A percentile compares a stretch with the other conserved stretches of the same genome.
Conservation (phyloP, 2,888 invertebrate genomes). For the Netelia fuscicornis region DNA sequence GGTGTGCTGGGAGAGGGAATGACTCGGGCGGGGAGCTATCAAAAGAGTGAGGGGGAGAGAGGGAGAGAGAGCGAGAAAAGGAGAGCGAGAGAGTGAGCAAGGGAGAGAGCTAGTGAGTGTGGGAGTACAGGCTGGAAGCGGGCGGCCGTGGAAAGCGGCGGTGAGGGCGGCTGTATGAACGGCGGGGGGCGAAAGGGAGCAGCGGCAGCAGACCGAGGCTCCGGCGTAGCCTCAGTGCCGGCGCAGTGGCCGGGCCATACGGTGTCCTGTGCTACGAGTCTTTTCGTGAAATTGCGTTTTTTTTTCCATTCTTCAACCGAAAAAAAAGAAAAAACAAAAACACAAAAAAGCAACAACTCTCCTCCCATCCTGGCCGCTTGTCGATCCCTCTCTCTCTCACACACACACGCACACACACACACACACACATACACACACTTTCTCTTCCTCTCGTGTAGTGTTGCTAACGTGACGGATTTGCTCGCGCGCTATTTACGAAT, state of each 20-base stretch:
- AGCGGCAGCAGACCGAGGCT: conserved; percentile 83
- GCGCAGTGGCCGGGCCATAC: conserved; percentile 85
- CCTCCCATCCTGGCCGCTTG: background rate
- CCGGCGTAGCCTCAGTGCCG: conserved; percentile 84
- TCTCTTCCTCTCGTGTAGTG: conserved; percentile 10
- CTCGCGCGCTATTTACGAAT: background rate
- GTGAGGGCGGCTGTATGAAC: conserved; percentile 26
- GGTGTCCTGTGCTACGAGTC: conserved; percentile 81
- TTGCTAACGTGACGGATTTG: background rate
- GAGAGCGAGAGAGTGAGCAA: background rate
- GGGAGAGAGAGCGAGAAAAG: background rate
- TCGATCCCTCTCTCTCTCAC: background rate
- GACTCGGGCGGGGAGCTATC: conserved; percentile 18
- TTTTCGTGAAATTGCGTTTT: conserved; percentile 59
- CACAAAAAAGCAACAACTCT: background rate
- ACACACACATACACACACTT: no score
- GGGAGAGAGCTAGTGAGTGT: conserved; percentile 2
- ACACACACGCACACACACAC: no score
- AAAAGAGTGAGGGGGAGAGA: background rate
- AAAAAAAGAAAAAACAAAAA: conserved; percentile 26
- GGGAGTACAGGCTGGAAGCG: conserved; percentile 6
- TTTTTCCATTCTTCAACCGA: conserved; percentile 44
- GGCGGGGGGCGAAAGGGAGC: conserved; percentile 56
- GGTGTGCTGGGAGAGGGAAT: conserved; percentile 9
- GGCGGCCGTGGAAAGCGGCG: conserved; percentile 18